Base-by-base conservation (phyloP, 2,797 vertebrate species). In the Gallinago nigripennis region DNA sequence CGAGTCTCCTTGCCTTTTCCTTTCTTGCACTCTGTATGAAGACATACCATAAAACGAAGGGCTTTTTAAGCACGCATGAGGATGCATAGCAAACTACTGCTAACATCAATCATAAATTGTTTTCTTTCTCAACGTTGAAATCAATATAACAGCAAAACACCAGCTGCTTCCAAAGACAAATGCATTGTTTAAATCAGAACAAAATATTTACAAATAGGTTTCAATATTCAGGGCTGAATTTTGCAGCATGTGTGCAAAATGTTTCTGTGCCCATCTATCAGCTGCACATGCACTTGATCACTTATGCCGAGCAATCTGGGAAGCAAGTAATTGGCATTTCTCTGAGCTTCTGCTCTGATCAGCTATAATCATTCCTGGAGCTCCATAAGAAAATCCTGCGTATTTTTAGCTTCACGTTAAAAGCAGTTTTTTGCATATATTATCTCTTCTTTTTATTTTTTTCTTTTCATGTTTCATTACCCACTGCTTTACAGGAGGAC, bases 141-240 rank as follows among this genome's bases (percentile, higher is more conserved):
- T 94, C 82, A 95, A 63, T 65, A 27, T 87, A 81, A 94, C 69
- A 91, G 84, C 87, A 88, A 94, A 95, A 96, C 81, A 92, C 65
- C 91, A 96, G 87, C 89, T 96, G 94, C 77, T 94, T 81, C 69
- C 82, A 65, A 93, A 94, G 86, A 87, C 69, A 94, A 95, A 95
- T 65, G 71, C 80, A 91, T 91, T 96, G 90, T 95, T 95, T 96
- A 91, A 96, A 89, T 87, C 92, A 69, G 77, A 90, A 51, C 50
- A 96, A 94, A 93, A 94, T 91, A 93, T 96, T 96, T 95, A 96
- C 84, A 92, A 94, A 82, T 88, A 94, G 39, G 58, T 79, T 95
- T 92, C 79, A 93, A 83, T 86, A 88, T 71, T 87, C 86, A 65
- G 69, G 61, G 65, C 58, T 77, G 72, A 92, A 94, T 96, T 83